Conservation (phyloP, 2,888 invertebrate species). For the Lymantria dispar region DNA sequence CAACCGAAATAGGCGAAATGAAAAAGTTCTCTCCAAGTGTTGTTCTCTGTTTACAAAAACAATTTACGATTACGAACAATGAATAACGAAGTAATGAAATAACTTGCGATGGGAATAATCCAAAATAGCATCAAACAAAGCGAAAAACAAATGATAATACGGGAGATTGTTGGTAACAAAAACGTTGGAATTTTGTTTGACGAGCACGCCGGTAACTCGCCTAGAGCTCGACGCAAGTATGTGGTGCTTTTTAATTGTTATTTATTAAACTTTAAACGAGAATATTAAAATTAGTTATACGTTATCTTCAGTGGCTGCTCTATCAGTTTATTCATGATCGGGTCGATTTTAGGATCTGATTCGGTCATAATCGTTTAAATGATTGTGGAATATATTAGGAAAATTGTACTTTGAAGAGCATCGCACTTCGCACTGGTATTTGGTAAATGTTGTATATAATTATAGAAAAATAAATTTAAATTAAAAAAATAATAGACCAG, state of each 20-base stretch:
- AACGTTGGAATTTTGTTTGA: conserved; percentile 47
- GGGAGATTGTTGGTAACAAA: conserved; percentile 54
- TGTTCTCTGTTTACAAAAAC: conserved; percentile 58
- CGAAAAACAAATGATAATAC: conserved; percentile 52
- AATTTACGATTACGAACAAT: conserved; percentile 41
- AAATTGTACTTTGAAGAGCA: no score
- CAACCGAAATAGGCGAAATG: conserved; percentile 28
- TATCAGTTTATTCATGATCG: no score
- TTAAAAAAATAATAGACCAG: no score
- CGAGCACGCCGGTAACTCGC: conserved; percentile 25
- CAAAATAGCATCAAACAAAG: conserved; percentile 63
- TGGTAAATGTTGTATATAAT: no score
- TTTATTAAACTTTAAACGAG: neutral
- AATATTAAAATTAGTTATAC: neutral
- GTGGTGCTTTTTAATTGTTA: conserved; percentile 29
- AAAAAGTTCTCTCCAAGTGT: conserved; percentile 38
- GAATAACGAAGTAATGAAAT: conserved; percentile 58
- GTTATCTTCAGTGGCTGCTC: no score
- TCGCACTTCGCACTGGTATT: no score
- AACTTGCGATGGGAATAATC: conserved; percentile 57
- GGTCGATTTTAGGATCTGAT: no score
- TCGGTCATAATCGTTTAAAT: no score
- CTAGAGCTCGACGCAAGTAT: conserved; percentile 53
- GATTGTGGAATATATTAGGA: no score
- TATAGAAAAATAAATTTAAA: no score